Conservation (phyloP, 2,113 vertebrate genomes). For the Toxostoma redivivum region DNA sequence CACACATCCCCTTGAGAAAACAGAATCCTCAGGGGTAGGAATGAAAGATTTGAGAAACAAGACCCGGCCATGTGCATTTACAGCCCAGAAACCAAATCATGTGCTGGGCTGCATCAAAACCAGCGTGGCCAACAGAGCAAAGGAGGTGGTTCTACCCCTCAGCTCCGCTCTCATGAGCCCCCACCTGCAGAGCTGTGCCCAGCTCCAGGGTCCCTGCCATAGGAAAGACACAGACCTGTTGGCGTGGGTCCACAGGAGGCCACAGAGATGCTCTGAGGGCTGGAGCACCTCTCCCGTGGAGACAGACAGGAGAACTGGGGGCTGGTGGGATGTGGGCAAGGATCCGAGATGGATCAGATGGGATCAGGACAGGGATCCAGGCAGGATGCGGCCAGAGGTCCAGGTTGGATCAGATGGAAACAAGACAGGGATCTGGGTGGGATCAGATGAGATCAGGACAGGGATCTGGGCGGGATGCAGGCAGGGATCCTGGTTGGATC, state of each 20-base stretch:
- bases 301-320: not conserved
- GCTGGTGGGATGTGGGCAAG: too few species aligned
- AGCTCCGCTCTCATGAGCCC: accelerated
- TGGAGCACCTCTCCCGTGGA: not conserved
- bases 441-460: too few species aligned
- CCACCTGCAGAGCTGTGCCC: not conserved
- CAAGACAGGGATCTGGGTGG: too few species aligned
- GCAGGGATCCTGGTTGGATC: not conserved
- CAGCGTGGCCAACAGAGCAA: not conserved
- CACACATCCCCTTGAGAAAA: not conserved
- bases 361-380: too few species aligned
- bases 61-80: accelerated
- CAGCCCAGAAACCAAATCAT: not conserved
- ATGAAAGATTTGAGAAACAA: not conserved
- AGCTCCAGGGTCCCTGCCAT: not conserved
- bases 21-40: not conserved
- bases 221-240: not conserved
- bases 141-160: not conserved
- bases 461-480: not conserved
- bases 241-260: not conserved
- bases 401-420: too few species aligned
- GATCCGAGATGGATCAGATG: too few species aligned
- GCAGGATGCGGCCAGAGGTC: too few species aligned
- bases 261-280: not conserved
- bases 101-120: not conserved